Evolutionary conservation across 1,140 invertebrate genomes (phyloP).

Genomic region (Oreohelix idahoensis): DNA sequence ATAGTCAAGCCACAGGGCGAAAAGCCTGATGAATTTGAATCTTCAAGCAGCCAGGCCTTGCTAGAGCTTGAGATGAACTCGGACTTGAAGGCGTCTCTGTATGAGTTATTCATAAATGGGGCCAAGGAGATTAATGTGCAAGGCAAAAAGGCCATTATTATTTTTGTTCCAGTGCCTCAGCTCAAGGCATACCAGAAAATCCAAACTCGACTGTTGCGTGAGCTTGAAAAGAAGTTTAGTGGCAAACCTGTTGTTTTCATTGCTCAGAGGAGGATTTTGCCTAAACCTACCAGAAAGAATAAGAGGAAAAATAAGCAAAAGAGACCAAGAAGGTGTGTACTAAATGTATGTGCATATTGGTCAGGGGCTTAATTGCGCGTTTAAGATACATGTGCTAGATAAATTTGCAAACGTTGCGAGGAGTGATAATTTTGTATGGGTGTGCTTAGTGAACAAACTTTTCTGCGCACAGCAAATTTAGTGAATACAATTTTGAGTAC

Average conservation of each 20-base stretch:
- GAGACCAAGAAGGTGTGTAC: slow-evolving; percentile 86
- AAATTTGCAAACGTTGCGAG: too few species aligned
- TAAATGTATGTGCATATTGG: not conserved
- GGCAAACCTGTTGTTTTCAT: slow-evolving; percentile 99
- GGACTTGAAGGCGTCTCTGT: slow-evolving; percentile 94
- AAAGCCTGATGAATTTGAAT: too few species aligned
- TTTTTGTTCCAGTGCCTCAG: slow-evolving; percentile 99
- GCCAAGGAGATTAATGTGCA: slow-evolving; percentile 81
- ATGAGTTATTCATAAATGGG: slow-evolving; percentile 96
- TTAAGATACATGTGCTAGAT: too few species aligned
- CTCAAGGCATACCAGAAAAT: slow-evolving; percentile 98
- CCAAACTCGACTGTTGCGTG: slow-evolving; percentile 94
- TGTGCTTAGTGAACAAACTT: too few species aligned
- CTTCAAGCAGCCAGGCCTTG: too few species aligned
- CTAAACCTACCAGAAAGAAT: slow-evolving; percentile 97
- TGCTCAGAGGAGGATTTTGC: slow-evolving; percentile 94
- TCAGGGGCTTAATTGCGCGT: too few species aligned
- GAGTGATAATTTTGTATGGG: too few species aligned
- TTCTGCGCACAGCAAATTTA: too few species aligned
- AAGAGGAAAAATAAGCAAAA: slow-evolving; percentile 85
- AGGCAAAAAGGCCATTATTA: slow-evolving; percentile 84
- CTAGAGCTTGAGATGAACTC: slow-evolving; percentile 97
- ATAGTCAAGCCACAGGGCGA: too few species aligned
- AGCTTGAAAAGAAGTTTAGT: slow-evolving; percentile 99
- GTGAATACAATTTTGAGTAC: too few species aligned